Evolutionary conservation across 2,113 vertebrate genomes (phyloP).

Genomic region (Pardalotus punctatus): DNA sequence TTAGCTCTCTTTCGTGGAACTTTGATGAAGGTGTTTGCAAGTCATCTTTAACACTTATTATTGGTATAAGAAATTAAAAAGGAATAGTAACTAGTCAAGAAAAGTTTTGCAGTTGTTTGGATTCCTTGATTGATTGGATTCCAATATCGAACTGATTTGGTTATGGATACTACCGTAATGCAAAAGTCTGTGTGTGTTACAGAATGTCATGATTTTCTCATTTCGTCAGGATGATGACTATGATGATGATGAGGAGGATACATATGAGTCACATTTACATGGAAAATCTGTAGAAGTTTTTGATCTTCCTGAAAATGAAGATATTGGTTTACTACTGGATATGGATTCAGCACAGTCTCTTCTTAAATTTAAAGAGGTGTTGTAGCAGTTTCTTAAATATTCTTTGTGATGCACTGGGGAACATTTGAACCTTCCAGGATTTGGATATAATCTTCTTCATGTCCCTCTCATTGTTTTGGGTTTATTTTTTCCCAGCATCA

Average conservation of each 20-base stretch:
- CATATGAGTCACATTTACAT: constrained; percentile 81
- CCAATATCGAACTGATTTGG: no score
- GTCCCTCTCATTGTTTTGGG: neutral
- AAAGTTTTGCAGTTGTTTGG: neutral
- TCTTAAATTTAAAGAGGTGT: constrained; percentile 89
- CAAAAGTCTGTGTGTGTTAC: neutral
- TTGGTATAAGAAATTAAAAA: neutral
- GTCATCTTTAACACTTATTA: neutral
- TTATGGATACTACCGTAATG: neutral
- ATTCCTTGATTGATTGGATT: neutral
- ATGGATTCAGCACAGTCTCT: constrained; percentile 86
- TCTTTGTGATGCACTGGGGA: neutral
- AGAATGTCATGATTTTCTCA: neutral
- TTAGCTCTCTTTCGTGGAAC: neutral
- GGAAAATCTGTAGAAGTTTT: constrained; percentile 82
- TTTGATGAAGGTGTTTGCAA: neutral
- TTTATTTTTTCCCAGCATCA: neutral
- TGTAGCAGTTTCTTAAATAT: neutral
- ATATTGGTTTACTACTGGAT: constrained; percentile 78
- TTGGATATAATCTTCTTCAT: neutral
- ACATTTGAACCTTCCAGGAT: neutral
- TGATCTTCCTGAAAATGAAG: constrained; percentile 85
- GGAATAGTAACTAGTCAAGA: neutral
- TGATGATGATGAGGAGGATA: constrained; percentile 76
- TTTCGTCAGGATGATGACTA: constrained; percentile 75